Evolutionary conservation across 1,140 invertebrate genomes (phyloP), one percentile per base, ranked within the genome.

Genomic region (Periplaneta americana): DNA sequence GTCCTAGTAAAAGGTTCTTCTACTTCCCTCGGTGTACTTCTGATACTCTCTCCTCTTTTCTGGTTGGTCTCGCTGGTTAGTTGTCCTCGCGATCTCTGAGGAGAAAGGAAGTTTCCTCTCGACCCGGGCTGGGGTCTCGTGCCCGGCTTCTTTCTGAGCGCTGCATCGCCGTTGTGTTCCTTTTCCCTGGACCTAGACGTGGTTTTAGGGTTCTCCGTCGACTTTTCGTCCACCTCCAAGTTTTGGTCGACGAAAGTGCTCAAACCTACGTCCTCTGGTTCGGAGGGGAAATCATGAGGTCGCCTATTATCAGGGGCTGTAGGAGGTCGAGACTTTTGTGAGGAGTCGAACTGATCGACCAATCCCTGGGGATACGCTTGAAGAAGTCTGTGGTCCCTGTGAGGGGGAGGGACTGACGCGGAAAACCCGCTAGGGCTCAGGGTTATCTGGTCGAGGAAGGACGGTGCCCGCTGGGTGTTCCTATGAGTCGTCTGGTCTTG

Each of bases 181-280:
- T 80, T 74, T 32, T 34, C 18, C 13, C 48, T 80, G 34, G 36
- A 28, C 13, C 76, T 81, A 18, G 36, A 75, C 17, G 35, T 36
- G 31, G 81, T 66, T 22, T 32, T 81, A 15, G 81, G 75, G n/a
- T 78, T 36, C 33, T 15, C 33, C 28, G 75, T 78, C 4, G 81
- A 28, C 2, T 22, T 22, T 13, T 81, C 28, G 22, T 81, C 81
- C 10, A 81, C 35, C 75, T 82, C 82, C 48, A 82, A 33, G 34
- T 80, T 39, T 34, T 82, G 82, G 48, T 82, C 82, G 22, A 82
- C 82, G 13, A 74, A 80, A 6, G 82, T 80, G 74, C 48, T 82
- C 18, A 79, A 11, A 18, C 33, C 48, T 11, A 80, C 34, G 34
- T 82, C 82, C 37, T 82, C 82, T 28, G 37, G 37, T 32, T 35